These are phyloP conservation scores for Sebastes schlegelii DNA, from an alignment of 2,113 vertebrate genomes.

Conservation along the genomic window DNA sequence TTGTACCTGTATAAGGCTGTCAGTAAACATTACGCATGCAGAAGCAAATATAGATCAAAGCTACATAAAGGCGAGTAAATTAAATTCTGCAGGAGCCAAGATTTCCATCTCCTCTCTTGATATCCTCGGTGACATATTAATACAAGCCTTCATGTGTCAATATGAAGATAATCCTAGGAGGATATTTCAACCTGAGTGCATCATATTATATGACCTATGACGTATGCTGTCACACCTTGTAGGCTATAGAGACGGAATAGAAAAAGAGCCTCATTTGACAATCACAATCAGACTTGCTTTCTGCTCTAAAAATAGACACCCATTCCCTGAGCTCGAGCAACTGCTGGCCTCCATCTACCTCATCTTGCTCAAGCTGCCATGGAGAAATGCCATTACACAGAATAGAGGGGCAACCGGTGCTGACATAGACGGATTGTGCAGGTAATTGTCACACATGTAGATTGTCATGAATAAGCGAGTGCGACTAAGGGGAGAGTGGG, in stretches of 20 bases:
- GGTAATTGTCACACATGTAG: slow-evolving; percentile 84
- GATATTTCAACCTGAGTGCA: slow-evolving; percentile 37
- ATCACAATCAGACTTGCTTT: slow-evolving; percentile 61
- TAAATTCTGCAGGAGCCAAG: slow-evolving; percentile 37
- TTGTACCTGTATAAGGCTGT: slow-evolving; percentile 31
- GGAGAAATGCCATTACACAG: slow-evolving; percentile 73
- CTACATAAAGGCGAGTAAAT: slow-evolving; percentile 27
- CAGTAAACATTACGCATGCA: slow-evolving; percentile 27
- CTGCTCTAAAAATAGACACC: slow-evolving; percentile 72
- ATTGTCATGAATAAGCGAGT: slow-evolving; percentile 82
- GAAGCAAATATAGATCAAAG: slow-evolving; percentile 49
- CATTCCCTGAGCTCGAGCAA: slow-evolving; percentile 56
- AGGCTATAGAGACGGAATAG: slow-evolving; percentile 38
- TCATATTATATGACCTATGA: slow-evolving; percentile 48
- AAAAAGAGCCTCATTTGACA: slow-evolving; percentile 60
- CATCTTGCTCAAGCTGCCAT: slow-evolving; percentile 68
- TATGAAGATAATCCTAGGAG: slow-evolving; percentile 37
- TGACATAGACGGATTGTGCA: slow-evolving; percentile 77
- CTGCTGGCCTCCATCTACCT: slow-evolving; percentile 69
- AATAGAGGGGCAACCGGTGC: slow-evolving; percentile 59
- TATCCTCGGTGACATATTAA: slow-evolving; percentile 29
- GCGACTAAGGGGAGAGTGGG: slow-evolving; percentile 66
- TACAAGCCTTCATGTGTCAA: slow-evolving; percentile 37
- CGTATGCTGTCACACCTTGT: slow-evolving; percentile 50
- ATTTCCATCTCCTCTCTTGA: slow-evolving; percentile 26